A percentile compares a stretch with the other conserved stretches of the same genome.
These are phyloP conservation scores for Acleris literana DNA, from an alignment of 2,888 invertebrate species.

Conservation along the genomic window DNA sequence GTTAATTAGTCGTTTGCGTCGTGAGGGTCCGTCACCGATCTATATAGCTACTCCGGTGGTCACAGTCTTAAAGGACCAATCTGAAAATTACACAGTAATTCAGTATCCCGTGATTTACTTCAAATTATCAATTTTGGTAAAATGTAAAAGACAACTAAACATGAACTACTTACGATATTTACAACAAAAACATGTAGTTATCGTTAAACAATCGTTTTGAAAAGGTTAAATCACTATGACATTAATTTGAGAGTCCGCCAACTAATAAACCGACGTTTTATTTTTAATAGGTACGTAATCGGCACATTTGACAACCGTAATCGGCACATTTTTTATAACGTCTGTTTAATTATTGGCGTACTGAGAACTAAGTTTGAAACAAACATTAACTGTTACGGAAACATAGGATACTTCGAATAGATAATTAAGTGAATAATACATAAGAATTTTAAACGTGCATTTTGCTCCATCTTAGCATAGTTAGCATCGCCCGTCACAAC, in stretches of 20 bases:
- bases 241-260: slow-evolving; percentile 8
- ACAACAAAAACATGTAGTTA: slow-evolving; percentile 35
- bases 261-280: background rate
- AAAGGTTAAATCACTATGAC: slow-evolving; percentile 34
- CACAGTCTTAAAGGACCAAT: slow-evolving; percentile 83
- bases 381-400: slow-evolving; percentile 1
- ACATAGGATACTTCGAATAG: slow-evolving; percentile 17
- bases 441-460: slow-evolving; percentile 30
- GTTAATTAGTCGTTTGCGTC: slow-evolving; percentile 48
- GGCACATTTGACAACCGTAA: too few species aligned
- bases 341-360: too few species aligned
- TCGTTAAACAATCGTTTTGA: slow-evolving; percentile 23
- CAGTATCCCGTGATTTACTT: slow-evolving; percentile 28
- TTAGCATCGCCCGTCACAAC: slow-evolving; percentile 53
- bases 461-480: slow-evolving; percentile 28
- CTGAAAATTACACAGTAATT: slow-evolving; percentile 61
- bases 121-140: slow-evolving; percentile 23
- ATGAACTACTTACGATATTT: slow-evolving; percentile 39
- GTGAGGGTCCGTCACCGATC: slow-evolving; percentile 52
- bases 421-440: slow-evolving; percentile 30
- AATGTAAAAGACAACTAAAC: slow-evolving; percentile 38
- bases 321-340: too few species aligned
- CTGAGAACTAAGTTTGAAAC: too few species aligned
- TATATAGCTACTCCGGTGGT: slow-evolving; percentile 76
- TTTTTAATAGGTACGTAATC: too few species aligned